Conservation (phyloP, 2,888 invertebrate genomes). For the Nomada ferruginata region DNA sequence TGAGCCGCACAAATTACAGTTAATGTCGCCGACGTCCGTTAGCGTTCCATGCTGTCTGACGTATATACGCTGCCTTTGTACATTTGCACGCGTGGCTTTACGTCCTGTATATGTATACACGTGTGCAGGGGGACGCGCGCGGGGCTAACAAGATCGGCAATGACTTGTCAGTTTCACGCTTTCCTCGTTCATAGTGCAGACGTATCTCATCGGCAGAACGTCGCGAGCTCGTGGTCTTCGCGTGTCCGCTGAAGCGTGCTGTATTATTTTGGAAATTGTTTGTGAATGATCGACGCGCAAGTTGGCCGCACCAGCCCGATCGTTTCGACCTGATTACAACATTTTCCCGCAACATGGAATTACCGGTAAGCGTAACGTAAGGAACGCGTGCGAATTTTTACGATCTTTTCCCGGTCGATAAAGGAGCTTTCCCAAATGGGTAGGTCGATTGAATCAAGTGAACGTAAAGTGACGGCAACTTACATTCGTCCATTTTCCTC, state of each 20-base stretch:
- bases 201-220: conserved; percentile 10
- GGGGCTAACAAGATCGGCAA: conserved; percentile 4
- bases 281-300: neutral
- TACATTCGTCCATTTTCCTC: no score
- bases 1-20: neutral
- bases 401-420: no score
- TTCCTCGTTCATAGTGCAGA: conserved; percentile 10
- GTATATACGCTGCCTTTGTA: neutral
- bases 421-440: neutral
- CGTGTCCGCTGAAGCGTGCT: neutral
- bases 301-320: neutral
- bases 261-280: neutral
- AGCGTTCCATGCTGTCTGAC: neutral
- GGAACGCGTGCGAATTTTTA: neutral
- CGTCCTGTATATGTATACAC: neutral
- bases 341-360: conserved; percentile 54
- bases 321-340: neutral
- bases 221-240: neutral
- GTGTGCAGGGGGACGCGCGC: neutral
- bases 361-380: conserved; percentile 63
- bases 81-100: neutral
- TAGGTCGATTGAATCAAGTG: neutral
- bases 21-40: neutral
- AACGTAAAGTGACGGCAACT: no score
- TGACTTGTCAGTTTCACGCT: conserved; percentile 61